These are phyloP conservation scores for Phaethon lepturus DNA, from an alignment of 2,113 vertebrate species.

Conservation along the genomic window DNA sequence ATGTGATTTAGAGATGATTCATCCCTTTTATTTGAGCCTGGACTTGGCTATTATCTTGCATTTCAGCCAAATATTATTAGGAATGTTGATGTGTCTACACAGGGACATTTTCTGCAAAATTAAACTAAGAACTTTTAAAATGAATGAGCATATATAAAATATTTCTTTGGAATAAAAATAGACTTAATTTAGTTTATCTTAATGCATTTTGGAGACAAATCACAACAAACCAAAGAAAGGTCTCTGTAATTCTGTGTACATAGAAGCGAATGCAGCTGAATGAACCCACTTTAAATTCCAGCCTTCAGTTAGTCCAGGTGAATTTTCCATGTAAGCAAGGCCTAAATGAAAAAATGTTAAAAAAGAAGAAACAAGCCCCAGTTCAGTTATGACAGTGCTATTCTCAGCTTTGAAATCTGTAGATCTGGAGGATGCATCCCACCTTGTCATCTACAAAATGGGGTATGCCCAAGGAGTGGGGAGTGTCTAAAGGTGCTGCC, in stretches of 20 bases:
- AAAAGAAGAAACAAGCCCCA: not conserved
- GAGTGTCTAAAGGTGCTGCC: not conserved
- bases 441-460: not conserved
- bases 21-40: not conserved
- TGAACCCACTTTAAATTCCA: not conserved
- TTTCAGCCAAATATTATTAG: not conserved
- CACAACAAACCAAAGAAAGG: not conserved
- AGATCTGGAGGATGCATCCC: not conserved
- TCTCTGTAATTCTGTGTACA: not conserved
- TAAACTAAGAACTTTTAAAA: not conserved
- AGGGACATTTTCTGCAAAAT: not conserved
- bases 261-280: not conserved
- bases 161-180: not conserved
- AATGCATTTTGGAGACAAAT: not conserved
- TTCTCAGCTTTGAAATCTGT: not conserved
- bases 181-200: slow-evolving; percentile 10
- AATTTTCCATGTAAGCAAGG: not conserved
- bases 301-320: not conserved
- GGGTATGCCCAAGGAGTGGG: accelerated
- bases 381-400: not conserved
- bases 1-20: slow-evolving; percentile 17
- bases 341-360: not conserved
- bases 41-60: not conserved
- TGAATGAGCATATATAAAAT: not conserved
- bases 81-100: slow-evolving; percentile 11